Evolutionary conservation across 2,888 invertebrate species (phyloP).

Genomic region (Odontothrips loti): DNA sequence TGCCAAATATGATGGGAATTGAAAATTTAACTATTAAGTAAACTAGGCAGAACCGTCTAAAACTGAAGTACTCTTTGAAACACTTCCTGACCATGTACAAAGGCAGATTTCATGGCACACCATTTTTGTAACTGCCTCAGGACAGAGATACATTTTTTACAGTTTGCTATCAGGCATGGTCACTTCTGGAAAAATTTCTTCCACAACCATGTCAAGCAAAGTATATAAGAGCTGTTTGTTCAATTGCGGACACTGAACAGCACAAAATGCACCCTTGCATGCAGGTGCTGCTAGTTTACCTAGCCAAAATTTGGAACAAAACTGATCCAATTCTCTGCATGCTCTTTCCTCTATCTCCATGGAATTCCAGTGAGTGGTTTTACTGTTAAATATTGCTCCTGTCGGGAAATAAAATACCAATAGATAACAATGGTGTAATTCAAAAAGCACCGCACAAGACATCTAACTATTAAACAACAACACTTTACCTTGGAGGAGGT

Average conservation of each 20-base stretch:
- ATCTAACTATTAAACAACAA: constrained; percentile 28
- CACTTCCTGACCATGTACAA: background rate
- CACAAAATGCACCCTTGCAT: constrained; percentile 5
- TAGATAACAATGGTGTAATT: constrained; percentile 36
- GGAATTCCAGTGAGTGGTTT: constrained; percentile 7
- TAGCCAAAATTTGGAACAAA: background rate
- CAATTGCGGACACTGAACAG: constrained; percentile 54
- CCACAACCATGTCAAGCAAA: constrained; percentile 68
- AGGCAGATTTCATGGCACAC: background rate
- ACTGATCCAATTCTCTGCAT: background rate
- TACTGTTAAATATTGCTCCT: constrained; percentile 24
- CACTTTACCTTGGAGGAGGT: constrained; percentile 54
- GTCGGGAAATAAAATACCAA: background rate
- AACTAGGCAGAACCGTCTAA: background rate
- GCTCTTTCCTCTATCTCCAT: background rate
- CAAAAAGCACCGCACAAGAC: constrained; percentile 28
- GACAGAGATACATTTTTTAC: too few relatives aligned
- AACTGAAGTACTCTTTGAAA: background rate
- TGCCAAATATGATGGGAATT: too few relatives aligned
- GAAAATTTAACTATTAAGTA: too few relatives aligned
- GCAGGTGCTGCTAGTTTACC: background rate
- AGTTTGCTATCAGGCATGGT: background rate
- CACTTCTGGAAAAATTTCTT: constrained; percentile 71
- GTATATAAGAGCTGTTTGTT: constrained; percentile 71
- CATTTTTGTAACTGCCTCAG: background rate